A percentile compares a stretch with the other conserved stretches of the same genome.
Conservation (phyloP, 2,113 vertebrate genomes). For the Urocynchramus pylzowi region DNA sequence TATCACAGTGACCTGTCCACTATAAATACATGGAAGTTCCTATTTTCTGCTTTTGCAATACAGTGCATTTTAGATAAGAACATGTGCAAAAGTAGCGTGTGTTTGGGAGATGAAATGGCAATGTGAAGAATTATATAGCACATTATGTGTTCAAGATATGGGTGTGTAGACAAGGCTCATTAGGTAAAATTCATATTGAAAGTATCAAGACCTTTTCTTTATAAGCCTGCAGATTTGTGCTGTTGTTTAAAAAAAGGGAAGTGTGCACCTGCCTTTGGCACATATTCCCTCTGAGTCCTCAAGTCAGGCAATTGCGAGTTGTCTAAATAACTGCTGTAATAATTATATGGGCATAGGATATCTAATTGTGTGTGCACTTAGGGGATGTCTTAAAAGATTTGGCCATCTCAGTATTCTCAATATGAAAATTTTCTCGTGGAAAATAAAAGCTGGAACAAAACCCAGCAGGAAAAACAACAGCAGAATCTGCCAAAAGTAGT, state of each 20-base stretch:
- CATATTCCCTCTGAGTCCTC: not conserved
- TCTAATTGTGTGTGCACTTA: slow-evolving; percentile 7
- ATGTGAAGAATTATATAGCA: not conserved
- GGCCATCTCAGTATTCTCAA: slow-evolving; percentile 3
- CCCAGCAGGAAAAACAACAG: slow-evolving; percentile 7
- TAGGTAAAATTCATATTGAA: not conserved
- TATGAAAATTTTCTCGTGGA: slow-evolving; percentile 25
- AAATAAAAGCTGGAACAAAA: slow-evolving; percentile 35
- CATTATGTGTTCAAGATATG: not conserved
- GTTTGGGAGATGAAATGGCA: not conserved
- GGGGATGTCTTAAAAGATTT: slow-evolving; percentile 50
- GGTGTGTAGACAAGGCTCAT: not conserved
- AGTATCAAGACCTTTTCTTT: not conserved
- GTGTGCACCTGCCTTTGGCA: not conserved
- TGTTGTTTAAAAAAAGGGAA: not conserved
- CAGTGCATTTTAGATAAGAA: not conserved
- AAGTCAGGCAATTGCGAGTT: slow-evolving; percentile 14
- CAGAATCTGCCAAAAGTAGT: slow-evolving; percentile 37
- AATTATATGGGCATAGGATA: slow-evolving; percentile 25
- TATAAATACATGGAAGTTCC: not conserved
- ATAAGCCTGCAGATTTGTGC: not conserved
- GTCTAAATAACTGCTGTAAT: slow-evolving; percentile 24
- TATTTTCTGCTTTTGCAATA: not conserved
- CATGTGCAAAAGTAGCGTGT: fast-evolving
- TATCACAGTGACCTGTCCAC: slow-evolving; percentile 29